Evolutionary conservation across 2,113 vertebrate genomes (phyloP).

Genomic region (Mus musculus): DNA sequence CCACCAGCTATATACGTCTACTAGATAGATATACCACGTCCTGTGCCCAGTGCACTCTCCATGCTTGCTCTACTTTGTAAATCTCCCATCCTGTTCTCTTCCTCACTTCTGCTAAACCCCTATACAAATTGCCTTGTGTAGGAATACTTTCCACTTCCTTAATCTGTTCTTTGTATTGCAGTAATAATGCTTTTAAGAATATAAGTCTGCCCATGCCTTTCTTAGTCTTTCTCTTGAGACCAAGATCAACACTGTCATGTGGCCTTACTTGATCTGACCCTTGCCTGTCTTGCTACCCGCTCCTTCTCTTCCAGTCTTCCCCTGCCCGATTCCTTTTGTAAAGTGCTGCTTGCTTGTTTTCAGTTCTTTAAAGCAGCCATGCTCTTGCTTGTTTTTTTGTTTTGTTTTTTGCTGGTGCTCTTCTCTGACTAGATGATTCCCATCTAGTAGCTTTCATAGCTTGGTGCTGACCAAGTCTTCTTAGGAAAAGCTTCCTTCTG

Average conservation of each 20-base stretch:
- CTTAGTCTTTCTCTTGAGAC: background rate
- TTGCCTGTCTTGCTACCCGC: background rate
- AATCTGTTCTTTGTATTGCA: background rate
- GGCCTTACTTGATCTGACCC: background rate
- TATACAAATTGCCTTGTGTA: background rate
- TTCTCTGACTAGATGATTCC: slow-evolving; percentile 21
- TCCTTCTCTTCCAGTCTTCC: background rate
- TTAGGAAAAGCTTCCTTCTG: background rate
- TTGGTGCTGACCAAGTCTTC: background rate
- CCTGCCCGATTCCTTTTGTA: background rate
- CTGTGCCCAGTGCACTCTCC: background rate
- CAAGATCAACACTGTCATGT: background rate
- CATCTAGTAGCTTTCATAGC: slow-evolving; percentile 22
- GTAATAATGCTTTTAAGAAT: slow-evolving; percentile 2
- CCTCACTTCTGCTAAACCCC: background rate
- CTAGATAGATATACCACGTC: background rate
- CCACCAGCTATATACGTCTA: background rate
- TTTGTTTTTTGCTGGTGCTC: background rate
- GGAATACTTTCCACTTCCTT: background rate
- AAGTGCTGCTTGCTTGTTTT: background rate
- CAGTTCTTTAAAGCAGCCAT: background rate
- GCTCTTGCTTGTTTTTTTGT: background rate
- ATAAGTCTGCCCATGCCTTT: background rate
- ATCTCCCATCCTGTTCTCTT: background rate
- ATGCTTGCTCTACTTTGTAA: background rate